Evolutionary conservation across 2,113 vertebrate genomes (phyloP).

Genomic region (Megaceryle torquata): DNA sequence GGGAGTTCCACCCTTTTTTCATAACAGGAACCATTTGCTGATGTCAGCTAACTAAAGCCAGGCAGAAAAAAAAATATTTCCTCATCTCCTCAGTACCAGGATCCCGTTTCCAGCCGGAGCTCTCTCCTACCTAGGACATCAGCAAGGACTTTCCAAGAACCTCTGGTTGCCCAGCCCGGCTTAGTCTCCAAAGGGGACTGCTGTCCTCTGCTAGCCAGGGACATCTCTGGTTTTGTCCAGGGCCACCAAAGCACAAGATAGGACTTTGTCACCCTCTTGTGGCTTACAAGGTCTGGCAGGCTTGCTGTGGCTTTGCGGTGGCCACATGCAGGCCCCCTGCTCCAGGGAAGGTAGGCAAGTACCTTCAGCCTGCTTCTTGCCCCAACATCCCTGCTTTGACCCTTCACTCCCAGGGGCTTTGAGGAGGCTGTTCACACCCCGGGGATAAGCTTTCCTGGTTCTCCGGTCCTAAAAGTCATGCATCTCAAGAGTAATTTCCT

Average conservation of each 20-base stretch:
- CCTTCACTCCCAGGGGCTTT: neutral
- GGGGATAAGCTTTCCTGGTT: neutral
- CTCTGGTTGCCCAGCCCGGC: neutral
- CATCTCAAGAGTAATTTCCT: neutral
- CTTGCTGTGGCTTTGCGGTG: conserved; percentile 5
- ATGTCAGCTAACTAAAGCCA: conserved; percentile 16
- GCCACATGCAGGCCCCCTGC: neutral
- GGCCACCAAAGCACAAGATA: conserved; percentile 25
- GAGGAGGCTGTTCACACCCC: rapidly evolving
- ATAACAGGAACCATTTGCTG: neutral
- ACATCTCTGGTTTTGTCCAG: conserved; percentile 7
- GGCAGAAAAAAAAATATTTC: neutral
- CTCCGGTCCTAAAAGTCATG: neutral
- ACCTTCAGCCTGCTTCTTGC: neutral
- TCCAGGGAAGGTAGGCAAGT: neutral
- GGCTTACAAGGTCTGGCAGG: conserved; percentile 8
- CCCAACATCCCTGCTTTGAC: neutral
- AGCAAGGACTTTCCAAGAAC: neutral
- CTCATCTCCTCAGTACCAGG: neutral
- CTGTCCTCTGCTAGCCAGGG: neutral
- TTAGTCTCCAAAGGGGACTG: neutral
- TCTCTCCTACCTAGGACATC: neutral
- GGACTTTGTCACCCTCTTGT: conserved; percentile 66
- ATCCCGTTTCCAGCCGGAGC: neutral
- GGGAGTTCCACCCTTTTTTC: neutral